Percentiles rank a stretch among this genome's conserved stretches.
These are phyloP conservation scores for Itoplectis maculator DNA, from an alignment of 2,888 invertebrate species.

Conservation along the genomic window DNA sequence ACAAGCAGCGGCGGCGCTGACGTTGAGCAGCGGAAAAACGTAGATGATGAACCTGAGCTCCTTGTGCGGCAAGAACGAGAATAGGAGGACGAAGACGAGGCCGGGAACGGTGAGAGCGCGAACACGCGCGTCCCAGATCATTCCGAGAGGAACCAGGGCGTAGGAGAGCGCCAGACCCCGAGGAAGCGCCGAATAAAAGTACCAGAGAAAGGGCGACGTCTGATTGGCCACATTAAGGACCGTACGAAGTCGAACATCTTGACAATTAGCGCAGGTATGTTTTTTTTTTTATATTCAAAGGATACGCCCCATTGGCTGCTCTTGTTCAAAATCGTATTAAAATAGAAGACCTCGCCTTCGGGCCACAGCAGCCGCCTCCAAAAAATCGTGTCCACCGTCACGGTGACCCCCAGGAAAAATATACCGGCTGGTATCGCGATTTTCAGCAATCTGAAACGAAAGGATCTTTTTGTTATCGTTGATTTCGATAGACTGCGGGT, in stretches of 20 bases:
- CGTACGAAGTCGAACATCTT: no score
- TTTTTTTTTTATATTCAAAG: constrained; percentile 85
- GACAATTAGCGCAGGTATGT: constrained; percentile 6
- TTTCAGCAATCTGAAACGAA: constrained; percentile 88
- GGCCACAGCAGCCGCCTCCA: constrained; percentile 98
- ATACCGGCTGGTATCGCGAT: constrained; percentile 90
- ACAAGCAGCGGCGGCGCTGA: constrained; percentile 94
- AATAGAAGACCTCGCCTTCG: constrained; percentile 98
- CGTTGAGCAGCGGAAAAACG: constrained; percentile 96
- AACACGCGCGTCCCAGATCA: constrained; percentile 90
- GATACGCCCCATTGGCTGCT: constrained; percentile 99
- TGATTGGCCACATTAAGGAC: constrained; percentile 84
- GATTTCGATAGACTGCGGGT: no score
- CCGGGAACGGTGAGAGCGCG: constrained; percentile 90
- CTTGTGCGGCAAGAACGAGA: constrained; percentile 98
- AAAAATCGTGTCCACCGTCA: constrained; percentile 95
- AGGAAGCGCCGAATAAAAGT: constrained; percentile 98
- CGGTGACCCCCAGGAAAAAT: constrained; percentile 89
- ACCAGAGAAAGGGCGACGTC: constrained; percentile 98
- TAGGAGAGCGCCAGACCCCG: constrained; percentile 94
- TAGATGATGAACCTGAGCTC: constrained; percentile 99
- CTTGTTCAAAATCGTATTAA: constrained; percentile 96
- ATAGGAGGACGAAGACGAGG: constrained; percentile 93
- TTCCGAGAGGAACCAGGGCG: constrained; percentile 91
- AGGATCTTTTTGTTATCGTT: constrained; percentile 58